Percentiles rank a stretch among this genome's conserved stretches.
phyloP scores from a whole-genome alignment of 2,888 invertebrate species.

The Calameuta filiformis region DNA sequence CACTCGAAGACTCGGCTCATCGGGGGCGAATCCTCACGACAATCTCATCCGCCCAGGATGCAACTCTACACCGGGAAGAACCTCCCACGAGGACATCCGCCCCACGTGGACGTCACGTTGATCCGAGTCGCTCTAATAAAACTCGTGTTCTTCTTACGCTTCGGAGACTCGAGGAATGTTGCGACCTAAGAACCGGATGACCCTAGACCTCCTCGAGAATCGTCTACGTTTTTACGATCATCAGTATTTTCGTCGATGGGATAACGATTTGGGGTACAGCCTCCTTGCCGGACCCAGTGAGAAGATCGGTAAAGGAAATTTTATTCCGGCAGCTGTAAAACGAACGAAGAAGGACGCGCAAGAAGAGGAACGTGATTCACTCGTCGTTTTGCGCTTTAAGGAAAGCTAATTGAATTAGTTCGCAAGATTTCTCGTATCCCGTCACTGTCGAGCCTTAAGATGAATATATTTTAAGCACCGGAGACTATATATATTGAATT shows the following conservation, averaged over 20 bases:
- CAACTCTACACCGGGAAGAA: neutral
- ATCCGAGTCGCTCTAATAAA: neutral
- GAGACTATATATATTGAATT: slow-evolving; percentile 1
- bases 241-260: neutral
- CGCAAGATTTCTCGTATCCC: neutral
- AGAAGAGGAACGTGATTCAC: neutral
- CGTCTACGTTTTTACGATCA: neutral
- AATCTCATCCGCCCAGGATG: too few relatives aligned
- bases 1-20: neutral
- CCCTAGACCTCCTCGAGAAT: neutral
- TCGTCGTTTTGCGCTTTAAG: too few relatives aligned
- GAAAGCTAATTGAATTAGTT: neutral
- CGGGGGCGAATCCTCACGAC: too few relatives aligned
- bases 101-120: neutral
- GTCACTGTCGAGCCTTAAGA: slow-evolving; percentile 24
- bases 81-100: neutral
- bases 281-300: too few relatives aligned
- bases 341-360: neutral
- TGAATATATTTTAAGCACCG: slow-evolving; percentile 11
- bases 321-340: too few relatives aligned
- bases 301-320: too few relatives aligned
- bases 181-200: neutral
- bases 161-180: slow-evolving; percentile 4
- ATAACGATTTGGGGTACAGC: neutral
- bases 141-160: slow-evolving; percentile 5